Conservation (phyloP, 2,888 invertebrate species). For the Drosophila fulvimacula region DNA sequence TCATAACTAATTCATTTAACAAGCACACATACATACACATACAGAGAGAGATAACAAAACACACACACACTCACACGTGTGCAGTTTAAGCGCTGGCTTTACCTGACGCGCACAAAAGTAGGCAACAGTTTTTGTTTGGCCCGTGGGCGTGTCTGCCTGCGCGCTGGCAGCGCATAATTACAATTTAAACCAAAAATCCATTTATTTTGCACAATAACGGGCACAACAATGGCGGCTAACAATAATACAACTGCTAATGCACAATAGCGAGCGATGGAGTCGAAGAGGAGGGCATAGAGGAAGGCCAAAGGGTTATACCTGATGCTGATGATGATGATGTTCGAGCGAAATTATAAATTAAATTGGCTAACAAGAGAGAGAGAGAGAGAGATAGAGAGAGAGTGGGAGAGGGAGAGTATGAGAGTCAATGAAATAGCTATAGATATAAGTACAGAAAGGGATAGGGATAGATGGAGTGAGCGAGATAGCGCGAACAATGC, state of each 20-base stretch:
- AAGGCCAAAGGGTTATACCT: conserved; percentile 18
- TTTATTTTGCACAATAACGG: conserved; percentile 80
- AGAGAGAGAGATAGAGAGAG: neutral
- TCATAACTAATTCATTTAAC: conserved; percentile 80
- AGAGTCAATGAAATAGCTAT: neutral
- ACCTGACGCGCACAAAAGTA: conserved; percentile 58
- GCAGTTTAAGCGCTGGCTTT: conserved; percentile 32
- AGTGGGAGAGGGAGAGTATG: neutral
- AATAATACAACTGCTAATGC: conserved; percentile 69
- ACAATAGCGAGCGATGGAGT: conserved; percentile 41
- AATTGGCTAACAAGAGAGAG: conserved; percentile 34
- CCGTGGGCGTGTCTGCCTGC: conserved; percentile 2
- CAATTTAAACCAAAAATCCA: conserved; percentile 81
- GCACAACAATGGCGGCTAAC: conserved; percentile 72
- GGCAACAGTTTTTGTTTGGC: conserved; percentile 48
- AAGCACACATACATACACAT: conserved; percentile 27
- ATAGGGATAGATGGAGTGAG: neutral
- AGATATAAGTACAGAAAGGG: neutral
- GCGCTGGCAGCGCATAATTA: conserved; percentile 68
- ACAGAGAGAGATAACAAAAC: conserved; percentile 7
- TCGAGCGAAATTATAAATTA: conserved; percentile 64
- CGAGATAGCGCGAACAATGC: too few species aligned
- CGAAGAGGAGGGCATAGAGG: neutral
- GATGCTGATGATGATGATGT: conserved; percentile 43
- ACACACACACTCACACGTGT: neutral